Evolutionary conservation across 2,888 invertebrate genomes (phyloP), one percentile per base, ranked within the genome.

Genomic region (Ditula angustiorana): DNA sequence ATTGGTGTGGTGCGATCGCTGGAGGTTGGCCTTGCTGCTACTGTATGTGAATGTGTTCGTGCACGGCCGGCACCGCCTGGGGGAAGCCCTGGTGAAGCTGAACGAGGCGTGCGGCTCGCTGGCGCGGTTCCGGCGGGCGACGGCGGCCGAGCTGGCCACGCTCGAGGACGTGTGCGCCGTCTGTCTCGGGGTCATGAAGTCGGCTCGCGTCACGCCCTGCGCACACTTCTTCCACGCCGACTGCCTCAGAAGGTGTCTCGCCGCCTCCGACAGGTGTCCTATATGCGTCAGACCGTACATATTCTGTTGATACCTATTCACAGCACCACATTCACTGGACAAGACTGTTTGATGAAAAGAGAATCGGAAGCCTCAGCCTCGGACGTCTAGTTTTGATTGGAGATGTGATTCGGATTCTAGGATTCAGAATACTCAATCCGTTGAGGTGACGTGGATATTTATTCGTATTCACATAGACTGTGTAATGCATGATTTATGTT

Each of bases 91-190:
- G 64, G 85, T 82, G 46, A 92, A 90, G 64, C 80, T 96, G 62
- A 87, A 88, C 47, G 93, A 91, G 44, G 96, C 96, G 70, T 92
- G 94, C 55, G 94, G 94, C 0, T 92, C 95, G 2, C 79, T 96
- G 53, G 93, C 93, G 16, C 93, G 93, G 74, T 96, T 95, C 74
- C 87, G 95, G 44, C 90, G 93, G 8, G 96, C 96, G 21, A 95
- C 95, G 2, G 63, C 80, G 0, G 94, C 95, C 8, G 96, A 96
- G 77, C 92, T 97, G 37, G 90, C 93, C 10, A 94, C 94, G 46
- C 94, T 95, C 65, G 96, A 96, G 74, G 96, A 97, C 74, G 96
- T 96, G 0, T 97, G 97, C 80, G 96, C 96, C 0, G 96, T 97
- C 2, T 97, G 97, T 75, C 90, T 97, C 35, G 95, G 94, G 68